Conservation (phyloP, 2,797 vertebrate genomes). For the Lagothrix lagotricha region DNA sequence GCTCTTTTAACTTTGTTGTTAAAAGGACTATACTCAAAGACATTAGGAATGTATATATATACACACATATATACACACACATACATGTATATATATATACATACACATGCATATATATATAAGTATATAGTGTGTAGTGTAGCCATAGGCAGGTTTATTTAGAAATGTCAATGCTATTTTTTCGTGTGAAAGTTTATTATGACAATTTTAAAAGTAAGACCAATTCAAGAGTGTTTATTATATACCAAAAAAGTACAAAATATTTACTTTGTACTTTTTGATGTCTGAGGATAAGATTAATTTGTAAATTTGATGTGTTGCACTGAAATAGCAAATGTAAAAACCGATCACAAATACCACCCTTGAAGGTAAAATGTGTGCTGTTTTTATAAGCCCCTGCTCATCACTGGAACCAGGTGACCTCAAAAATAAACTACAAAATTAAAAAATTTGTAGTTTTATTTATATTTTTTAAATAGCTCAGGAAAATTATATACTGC, state of each 20-base stretch:
- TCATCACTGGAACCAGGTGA: neutral
- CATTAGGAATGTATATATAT: neutral
- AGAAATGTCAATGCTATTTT: neutral
- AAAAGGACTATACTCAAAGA: neutral
- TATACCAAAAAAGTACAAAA: neutral
- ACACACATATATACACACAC: neutral
- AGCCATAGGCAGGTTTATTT: neutral
- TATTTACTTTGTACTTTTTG: neutral
- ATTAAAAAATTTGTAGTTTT: neutral
- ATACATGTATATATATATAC: too few relatives aligned
- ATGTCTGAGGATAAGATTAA: neutral
- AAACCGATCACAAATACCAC: neutral
- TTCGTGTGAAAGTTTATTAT: neutral
- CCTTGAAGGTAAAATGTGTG: neutral
- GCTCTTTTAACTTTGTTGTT: neutral
- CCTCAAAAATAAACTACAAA: neutral
- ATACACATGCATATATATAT: neutral
- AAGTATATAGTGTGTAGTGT: neutral
- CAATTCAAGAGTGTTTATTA: neutral
- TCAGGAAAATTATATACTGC: neutral
- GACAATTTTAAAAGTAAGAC: slow-evolving; percentile 18
- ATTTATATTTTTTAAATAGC: slow-evolving; percentile 28
- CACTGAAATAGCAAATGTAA: neutral
- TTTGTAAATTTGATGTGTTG: neutral
- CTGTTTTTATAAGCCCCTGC: neutral